These are phyloP conservation scores for Rhodophaea formosa DNA, from an alignment of 2,888 invertebrate genomes.

Conservation along the genomic window DNA sequence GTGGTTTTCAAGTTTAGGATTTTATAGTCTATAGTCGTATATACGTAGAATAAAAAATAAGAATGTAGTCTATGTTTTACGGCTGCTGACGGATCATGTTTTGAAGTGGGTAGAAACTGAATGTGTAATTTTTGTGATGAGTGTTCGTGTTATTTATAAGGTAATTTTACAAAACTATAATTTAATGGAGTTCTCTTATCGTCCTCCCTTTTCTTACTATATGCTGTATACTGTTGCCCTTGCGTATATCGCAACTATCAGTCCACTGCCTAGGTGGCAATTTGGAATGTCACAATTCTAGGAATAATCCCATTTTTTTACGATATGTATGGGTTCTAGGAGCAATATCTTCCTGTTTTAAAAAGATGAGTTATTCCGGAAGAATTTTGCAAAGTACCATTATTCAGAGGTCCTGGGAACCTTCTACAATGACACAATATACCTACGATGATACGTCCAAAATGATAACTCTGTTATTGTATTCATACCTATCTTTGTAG, in stretches of 20 bases:
- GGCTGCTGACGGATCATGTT: slow-evolving; percentile 75
- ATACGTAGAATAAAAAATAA: slow-evolving; percentile 9
- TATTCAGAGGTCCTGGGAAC: not conserved
- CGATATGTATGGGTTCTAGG: slow-evolving; percentile 4
- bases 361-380: not conserved
- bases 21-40: not conserved
- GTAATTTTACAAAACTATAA: slow-evolving; percentile 49
- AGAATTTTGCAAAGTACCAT: not conserved
- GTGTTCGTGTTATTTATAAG: slow-evolving; percentile 74
- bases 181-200: slow-evolving; percentile 20
- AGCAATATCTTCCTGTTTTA: slow-evolving; percentile 3
- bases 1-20: not conserved
- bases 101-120: slow-evolving; percentile 72
- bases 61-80: slow-evolving; percentile 39
- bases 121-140: slow-evolving; percentile 79
- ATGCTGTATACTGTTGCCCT: slow-evolving; percentile 25
- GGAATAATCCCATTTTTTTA: slow-evolving; percentile 39
- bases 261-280: slow-evolving; percentile 73
- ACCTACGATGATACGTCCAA: slow-evolving; percentile 22
- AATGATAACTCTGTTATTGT: slow-evolving; percentile 10
- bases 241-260: slow-evolving; percentile 30
- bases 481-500: not conserved
- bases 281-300: slow-evolving; percentile 59
- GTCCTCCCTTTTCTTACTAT: slow-evolving; percentile 19
- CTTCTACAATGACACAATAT: not conserved